phyloP scores from a whole-genome alignment of 2,888 invertebrate species.

The Pristionchus entomophagus region DNA sequence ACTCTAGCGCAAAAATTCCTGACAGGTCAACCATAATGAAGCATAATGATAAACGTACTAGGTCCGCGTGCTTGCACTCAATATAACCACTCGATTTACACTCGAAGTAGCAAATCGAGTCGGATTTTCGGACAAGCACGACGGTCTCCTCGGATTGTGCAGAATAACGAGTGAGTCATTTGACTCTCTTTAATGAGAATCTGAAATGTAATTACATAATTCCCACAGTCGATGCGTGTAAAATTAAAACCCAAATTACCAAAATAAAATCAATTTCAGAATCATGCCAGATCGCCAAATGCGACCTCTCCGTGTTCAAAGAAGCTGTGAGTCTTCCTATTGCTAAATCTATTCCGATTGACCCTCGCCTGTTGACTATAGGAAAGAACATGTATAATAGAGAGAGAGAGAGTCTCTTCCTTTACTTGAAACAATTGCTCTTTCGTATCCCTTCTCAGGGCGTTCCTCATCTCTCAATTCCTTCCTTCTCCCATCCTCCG shows the following conservation, averaged over 20 bases:
- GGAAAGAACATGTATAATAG: no score
- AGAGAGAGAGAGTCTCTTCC: no score
- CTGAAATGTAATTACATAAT: no score
- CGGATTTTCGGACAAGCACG: background rate
- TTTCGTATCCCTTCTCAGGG: background rate
- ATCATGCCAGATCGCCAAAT: background rate
- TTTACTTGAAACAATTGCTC: no score
- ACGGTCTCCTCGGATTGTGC: background rate
- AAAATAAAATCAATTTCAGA: background rate
- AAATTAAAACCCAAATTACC: no score
- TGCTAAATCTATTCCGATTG: background rate
- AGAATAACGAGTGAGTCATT: constrained; percentile 28
- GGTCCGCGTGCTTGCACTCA: background rate
- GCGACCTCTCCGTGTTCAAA: background rate
- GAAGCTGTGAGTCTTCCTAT: background rate
- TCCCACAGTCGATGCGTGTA: no score
- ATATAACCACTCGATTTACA: background rate
- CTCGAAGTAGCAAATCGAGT: background rate
- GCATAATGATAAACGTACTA: no score
- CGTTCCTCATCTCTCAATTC: background rate
- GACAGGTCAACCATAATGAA: no score
- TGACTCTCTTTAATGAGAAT: no score
- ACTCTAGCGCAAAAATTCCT: no score
- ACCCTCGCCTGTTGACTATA: no score
- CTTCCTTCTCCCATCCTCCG: background rate